Conservation (phyloP, 1,140 invertebrate species). For the Lepidostoma basale region DNA sequence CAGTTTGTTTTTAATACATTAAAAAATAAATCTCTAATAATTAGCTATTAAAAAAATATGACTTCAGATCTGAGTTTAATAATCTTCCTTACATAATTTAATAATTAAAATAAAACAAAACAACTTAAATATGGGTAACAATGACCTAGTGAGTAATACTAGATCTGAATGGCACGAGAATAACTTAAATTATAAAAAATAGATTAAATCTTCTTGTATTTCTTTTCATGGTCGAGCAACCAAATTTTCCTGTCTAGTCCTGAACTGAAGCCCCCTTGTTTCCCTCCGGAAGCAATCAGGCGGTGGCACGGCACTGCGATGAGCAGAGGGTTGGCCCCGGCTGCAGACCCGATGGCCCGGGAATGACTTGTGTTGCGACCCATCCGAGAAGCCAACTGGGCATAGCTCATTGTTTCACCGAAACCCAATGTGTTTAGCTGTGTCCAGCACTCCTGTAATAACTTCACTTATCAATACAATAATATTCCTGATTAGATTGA, state of each 20-base stretch:
- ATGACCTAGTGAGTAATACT: too few species aligned
- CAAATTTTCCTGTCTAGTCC: constrained; percentile 54
- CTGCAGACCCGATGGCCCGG: constrained; percentile 54
- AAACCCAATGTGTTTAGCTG: constrained; percentile 51
- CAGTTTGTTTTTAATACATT: too few species aligned
- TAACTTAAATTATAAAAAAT: too few species aligned
- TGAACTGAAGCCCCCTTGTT: constrained; percentile 54
- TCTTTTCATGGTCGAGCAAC: constrained; percentile 54
- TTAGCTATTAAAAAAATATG: too few species aligned
- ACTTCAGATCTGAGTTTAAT: too few species aligned
- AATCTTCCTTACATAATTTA: too few species aligned
- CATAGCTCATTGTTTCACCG: constrained; percentile 54
- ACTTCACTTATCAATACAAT: neutral
- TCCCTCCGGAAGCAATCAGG: constrained; percentile 48
- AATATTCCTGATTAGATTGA: neutral
- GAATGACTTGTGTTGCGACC: constrained; percentile 51
- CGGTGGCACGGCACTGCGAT: constrained; percentile 56
- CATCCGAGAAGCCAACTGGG: constrained; percentile 52
- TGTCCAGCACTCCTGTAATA: constrained; percentile 53
- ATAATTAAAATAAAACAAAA: too few species aligned
- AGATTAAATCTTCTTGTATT: constrained; percentile 34
- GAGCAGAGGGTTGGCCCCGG: constrained; percentile 54
- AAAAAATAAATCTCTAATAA: too few species aligned
- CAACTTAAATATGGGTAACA: too few species aligned
- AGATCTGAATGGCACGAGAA: too few species aligned